Evolutionary conservation across 2,797 vertebrate species (phyloP).

Genomic region (Pygocentrus nattereri): DNA sequence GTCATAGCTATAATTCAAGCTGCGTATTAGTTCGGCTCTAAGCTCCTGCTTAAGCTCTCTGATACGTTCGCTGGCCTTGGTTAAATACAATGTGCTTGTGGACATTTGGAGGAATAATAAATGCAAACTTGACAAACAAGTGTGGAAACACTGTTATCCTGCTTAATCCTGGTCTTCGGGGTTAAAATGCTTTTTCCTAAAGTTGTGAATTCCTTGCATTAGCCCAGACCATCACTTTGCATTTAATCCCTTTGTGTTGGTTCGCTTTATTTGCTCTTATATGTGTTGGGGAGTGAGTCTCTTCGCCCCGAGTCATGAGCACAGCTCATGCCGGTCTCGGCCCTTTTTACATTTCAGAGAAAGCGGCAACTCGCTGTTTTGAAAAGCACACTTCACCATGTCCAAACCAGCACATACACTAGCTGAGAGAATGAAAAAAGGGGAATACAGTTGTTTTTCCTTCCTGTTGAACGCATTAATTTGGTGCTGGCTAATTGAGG

Average conservation of each 20-base stretch:
- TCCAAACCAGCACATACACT: conserved; percentile 11
- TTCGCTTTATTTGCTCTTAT: not conserved
- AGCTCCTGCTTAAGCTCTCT: conserved; percentile 13
- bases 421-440: conserved; percentile 27
- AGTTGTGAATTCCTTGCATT: not conserved
- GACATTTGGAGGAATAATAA: not conserved
- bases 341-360: conserved; percentile 34
- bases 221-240: not conserved
- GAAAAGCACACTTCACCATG: not conserved
- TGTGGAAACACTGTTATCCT: conserved; percentile 16
- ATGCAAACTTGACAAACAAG: conserved; percentile 2
- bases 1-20: not conserved
- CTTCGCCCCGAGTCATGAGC: conserved; percentile 13
- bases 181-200: not conserved
- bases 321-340: conserved; percentile 14
- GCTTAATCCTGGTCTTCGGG: not conserved
- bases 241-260: conserved; percentile 3
- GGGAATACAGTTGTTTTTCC: conserved; percentile 27
- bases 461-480: conserved; percentile 53
- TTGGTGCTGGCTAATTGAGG: conserved; percentile 47
- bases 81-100: not conserved
- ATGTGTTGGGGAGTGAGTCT: not conserved
- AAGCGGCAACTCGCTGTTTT: conserved; percentile 17
- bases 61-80: conserved; percentile 4
- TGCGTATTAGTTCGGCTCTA: conserved; percentile 10